Base-by-base conservation (phyloP, 2,797 vertebrate genomes). In the Syngnathus acus region DNA sequence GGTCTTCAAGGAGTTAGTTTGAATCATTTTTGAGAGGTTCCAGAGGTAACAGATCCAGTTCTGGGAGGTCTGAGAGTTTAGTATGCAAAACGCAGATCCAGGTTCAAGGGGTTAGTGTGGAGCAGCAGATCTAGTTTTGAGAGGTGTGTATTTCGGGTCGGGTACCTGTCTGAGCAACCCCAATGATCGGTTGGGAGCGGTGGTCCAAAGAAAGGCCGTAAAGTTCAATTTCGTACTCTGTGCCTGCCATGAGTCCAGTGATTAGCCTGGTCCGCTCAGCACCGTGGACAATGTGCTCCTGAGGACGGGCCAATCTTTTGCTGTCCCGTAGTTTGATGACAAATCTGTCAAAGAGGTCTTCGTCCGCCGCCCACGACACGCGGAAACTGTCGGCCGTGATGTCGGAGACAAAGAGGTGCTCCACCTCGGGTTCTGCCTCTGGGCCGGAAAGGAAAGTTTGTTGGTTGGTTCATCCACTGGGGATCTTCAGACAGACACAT, bases 401-500 rank as follows among this genome's bases (percentile, higher is more conserved):
- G 68, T 97, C 94, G 38, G 95, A 97, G 81, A 98, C 90, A 82
- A 95, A 90, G 61, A 99, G 94, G 85, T 98, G 94, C 87, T 97
- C 96, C 73, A 98, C 93, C 90, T 98, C 96, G 0, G 93, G 93
- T 81, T 97, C 95, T 3, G 94, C 94, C 92, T 97, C 96, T 99
- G 92, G 78, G 81, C 70, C 77, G 86, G 81, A 77, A 78, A 72
- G 83, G 73, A 88, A 65, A 65, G 21, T 59, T 60, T 58, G 6
- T 55, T 40, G 79, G 39, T 45, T 45, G 19, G 9, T 23, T 62
- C 42, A 7, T 45, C 39, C 4, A 40, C 16, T 60, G 10, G 4
- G n/a, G 53, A 55, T 2, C 45, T 45, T 43, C 42, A 26, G 60
- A 42, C 21, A 16, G 39, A 62, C 1, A 7, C 11, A 42, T 62